Percentiles rank a stretch among this genome's conserved stretches.
These are phyloP conservation scores for Macrophya annulata DNA, from an alignment of 2,888 invertebrate species.

Conservation along the genomic window DNA sequence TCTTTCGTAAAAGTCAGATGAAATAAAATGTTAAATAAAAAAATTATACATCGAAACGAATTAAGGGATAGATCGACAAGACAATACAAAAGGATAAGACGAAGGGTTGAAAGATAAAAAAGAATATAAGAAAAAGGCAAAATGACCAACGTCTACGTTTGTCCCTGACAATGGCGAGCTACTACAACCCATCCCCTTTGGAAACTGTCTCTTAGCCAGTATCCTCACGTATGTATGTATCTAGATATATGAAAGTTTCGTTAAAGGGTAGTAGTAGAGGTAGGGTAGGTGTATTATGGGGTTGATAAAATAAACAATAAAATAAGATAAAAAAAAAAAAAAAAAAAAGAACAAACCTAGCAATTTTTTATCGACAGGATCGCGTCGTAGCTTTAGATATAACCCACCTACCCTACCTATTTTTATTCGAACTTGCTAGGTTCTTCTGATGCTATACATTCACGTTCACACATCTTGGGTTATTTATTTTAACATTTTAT, in stretches of 20 bases:
- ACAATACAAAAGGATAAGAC: background rate
- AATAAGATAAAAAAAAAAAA: background rate
- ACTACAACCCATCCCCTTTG: background rate
- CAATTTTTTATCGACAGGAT: constrained; percentile 47
- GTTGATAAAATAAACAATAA: background rate
- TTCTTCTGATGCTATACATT: background rate
- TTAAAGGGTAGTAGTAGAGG: background rate
- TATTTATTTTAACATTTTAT: constrained; percentile 44
- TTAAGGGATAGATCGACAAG: background rate
- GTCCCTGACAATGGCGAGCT: background rate
- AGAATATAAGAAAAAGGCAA: background rate
- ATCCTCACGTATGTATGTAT: background rate
- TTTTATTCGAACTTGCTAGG: constrained; percentile 14
- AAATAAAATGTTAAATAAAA: no score
- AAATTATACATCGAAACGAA: background rate
- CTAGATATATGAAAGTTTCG: background rate
- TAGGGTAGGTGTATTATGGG: background rate
- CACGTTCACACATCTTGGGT: constrained; percentile 13
- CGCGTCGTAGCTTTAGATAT: background rate
- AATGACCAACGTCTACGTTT: constrained; percentile 11
- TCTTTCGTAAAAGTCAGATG: no score
- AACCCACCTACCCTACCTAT: background rate
- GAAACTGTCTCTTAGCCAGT: background rate
- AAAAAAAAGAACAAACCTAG: background rate
- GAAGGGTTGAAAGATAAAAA: background rate